Evolutionary conservation across 2,888 invertebrate species (phyloP), one percentile per base, ranked within the genome.

Genomic region (Drosophila vallismaia): DNA sequence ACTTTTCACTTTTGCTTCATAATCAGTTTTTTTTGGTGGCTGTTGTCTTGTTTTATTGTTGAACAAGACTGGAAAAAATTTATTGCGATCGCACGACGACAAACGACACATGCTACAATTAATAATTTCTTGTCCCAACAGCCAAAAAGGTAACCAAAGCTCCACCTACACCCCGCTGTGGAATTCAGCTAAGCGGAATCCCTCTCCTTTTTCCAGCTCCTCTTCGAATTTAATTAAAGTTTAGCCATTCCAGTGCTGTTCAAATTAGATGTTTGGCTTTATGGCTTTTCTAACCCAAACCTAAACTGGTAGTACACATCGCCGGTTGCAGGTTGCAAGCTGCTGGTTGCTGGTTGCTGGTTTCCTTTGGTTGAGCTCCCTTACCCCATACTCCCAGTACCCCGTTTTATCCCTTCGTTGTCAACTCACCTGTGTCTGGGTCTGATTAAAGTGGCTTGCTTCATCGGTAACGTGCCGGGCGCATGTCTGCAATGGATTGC

Each of bases 1-100:
- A 82, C 89, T 88, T 89, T 89, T 89, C 89, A 89, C 89, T 89
- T 89, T 89, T 89, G 80, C 86, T 70, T 82, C 82, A 86, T 82
- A 85, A 85, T 86, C 68, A 74, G 76, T 75, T 76, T 76, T 79
- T 71, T 75, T 62, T 55, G 8, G 48, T 40, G 50, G 68, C 59
- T 54, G 29, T 24, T 52, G 57, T 71, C 63, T 62, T 60, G 67
- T 67, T 71, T 74, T 62, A 54, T 63, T 60, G 71, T 67, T 71
- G 69, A 77, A 78, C 71, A 74, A 51, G 54, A 60, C 55, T 62
- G 62, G 46, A 75, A 78, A 82, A 78, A 80, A 78, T 70, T 64
- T 80, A 80, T 80, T 86, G 78, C 77, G 77, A 79, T 79, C 79
- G 77, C 83, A 86, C 84, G 83, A 78, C 72, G 69, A 57, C 69